phyloP scores from a whole-genome alignment of 2,113 vertebrate genomes.

The Laticauda colubrina region DNA sequence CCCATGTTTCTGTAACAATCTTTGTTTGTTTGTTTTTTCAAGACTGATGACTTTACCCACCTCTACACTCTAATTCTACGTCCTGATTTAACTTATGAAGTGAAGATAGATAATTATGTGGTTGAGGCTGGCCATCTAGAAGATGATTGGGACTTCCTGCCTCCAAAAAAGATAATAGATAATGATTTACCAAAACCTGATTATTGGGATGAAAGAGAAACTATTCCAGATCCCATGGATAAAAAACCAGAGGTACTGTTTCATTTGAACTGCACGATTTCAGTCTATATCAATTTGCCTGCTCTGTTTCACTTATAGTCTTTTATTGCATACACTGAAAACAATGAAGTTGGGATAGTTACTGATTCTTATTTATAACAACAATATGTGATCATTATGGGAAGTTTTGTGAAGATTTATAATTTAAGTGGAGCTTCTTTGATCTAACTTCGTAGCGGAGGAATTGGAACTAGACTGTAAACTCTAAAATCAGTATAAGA shows the following conservation, averaged over 20 bases:
- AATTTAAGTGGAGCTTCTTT: background rate
- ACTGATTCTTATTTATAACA: background rate
- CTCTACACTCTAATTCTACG: slow-evolving; percentile 81
- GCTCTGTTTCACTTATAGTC: background rate
- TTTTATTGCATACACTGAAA: background rate
- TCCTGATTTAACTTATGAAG: slow-evolving; percentile 82
- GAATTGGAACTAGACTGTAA: background rate
- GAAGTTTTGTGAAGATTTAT: background rate
- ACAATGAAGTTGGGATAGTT: background rate
- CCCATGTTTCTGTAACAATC: background rate
- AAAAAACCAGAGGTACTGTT: slow-evolving; percentile 78
- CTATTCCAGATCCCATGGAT: slow-evolving; percentile 79
- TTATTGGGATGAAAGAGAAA: slow-evolving; percentile 81
- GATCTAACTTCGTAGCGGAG: background rate
- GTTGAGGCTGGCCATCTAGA: slow-evolving; percentile 77
- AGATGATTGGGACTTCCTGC: slow-evolving; percentile 83
- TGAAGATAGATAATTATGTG: slow-evolving; percentile 86
- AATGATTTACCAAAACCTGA: slow-evolving; percentile 78
- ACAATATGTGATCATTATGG: background rate
- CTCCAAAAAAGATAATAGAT: slow-evolving; percentile 80
- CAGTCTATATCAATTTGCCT: background rate
- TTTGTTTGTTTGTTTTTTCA: slow-evolving; percentile 12
- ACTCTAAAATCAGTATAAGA: background rate
- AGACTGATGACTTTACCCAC: slow-evolving; percentile 83
- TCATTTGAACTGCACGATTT: background rate